phyloP scores from a whole-genome alignment of 2,797 vertebrate species.

The Esox lucius region DNA sequence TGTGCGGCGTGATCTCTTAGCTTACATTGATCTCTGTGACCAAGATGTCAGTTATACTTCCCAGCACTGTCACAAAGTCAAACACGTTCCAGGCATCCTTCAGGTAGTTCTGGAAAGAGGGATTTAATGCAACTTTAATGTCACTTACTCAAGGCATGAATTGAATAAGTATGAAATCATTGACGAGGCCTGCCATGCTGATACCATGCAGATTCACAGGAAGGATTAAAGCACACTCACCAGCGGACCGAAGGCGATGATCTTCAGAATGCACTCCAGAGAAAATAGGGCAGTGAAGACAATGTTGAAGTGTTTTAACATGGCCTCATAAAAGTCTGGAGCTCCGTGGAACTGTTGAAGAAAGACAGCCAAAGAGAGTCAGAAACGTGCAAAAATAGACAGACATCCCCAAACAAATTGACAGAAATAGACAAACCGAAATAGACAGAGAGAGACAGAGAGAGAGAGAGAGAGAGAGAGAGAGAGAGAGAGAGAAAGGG shows the following conservation, averaged over 20 bases:
- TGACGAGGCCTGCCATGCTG: background rate
- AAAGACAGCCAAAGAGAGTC: background rate
- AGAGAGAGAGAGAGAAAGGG: background rate
- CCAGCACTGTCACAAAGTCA: constrained; percentile 97
- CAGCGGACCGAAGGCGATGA: constrained; percentile 94
- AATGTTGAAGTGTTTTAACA: constrained; percentile 94
- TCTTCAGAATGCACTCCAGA: constrained; percentile 94
- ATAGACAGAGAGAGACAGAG: background rate
- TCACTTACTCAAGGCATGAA: background rate
- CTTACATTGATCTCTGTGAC: constrained; percentile 98
- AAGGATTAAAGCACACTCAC: constrained; percentile 63
- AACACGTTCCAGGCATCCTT: constrained; percentile 98
- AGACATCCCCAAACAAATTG: background rate
- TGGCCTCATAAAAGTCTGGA: constrained; percentile 84
- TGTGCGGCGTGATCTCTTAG: constrained; percentile 34
- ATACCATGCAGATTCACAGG: background rate
- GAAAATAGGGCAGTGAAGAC: constrained; percentile 97
- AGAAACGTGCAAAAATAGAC: background rate
- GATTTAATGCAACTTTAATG: background rate
- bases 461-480: background rate
- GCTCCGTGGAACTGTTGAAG: constrained; percentile 86
- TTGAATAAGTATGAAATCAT: background rate
- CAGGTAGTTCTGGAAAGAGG: constrained; percentile 86
- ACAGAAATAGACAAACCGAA: background rate
- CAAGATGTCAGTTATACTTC: constrained; percentile 98